phyloP scores from a whole-genome alignment of 2,113 vertebrate genomes.

The Phycodurus eques region DNA sequence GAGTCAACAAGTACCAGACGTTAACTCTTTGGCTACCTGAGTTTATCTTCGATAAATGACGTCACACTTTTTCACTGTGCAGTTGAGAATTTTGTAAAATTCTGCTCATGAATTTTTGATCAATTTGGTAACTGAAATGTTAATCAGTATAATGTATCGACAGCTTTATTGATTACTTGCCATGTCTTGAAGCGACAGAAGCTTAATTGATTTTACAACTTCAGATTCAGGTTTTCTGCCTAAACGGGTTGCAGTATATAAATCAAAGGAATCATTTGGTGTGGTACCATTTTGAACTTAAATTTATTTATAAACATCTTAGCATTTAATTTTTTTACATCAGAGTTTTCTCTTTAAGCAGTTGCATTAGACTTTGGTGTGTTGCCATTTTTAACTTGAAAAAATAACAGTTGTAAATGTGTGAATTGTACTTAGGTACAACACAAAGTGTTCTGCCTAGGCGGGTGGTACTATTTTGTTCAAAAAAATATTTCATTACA shows the following conservation, averaged over 20 bases:
- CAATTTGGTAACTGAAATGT: neutral
- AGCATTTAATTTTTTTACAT: too few relatives aligned
- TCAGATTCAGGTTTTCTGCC: neutral
- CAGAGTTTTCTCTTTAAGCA: neutral
- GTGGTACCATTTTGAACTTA: neutral
- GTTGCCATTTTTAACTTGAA: too few relatives aligned
- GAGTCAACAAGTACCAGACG: slow-evolving; percentile 16
- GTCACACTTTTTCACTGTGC: neutral
- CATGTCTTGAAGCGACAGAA: neutral
- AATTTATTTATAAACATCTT: too few relatives aligned
- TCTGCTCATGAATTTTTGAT: neutral
- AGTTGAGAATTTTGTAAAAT: neutral
- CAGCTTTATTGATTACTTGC: neutral
- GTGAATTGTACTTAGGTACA: too few relatives aligned
- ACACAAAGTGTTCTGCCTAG: too few relatives aligned
- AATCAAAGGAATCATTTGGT: neutral
- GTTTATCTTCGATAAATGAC: neutral
- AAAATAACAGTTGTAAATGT: too few relatives aligned
- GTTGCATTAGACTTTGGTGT: neutral
- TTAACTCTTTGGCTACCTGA: neutral
- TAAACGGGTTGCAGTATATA: neutral
- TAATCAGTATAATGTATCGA: neutral
- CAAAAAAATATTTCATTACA: too few relatives aligned
- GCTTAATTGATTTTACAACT: neutral
- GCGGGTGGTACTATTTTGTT: too few relatives aligned